A percentile compares a stretch with the other conserved stretches of the same genome.
These are phyloP conservation scores for Sebastes steindachneri DNA, from an alignment of 2,797 vertebrate genomes.

Conservation along the genomic window DNA sequence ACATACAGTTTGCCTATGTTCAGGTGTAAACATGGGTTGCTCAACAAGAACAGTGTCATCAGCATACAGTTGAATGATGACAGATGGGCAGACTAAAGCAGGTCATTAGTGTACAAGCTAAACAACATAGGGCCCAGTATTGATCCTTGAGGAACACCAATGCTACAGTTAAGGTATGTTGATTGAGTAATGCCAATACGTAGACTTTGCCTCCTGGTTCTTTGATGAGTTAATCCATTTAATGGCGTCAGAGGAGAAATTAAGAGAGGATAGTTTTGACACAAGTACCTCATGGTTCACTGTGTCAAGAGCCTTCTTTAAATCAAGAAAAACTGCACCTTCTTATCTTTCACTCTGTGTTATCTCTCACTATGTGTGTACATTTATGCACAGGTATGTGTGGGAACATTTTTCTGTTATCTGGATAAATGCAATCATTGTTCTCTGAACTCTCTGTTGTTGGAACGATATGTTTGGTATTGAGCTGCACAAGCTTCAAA, in stretches of 20 bases:
- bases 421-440: constrained; percentile 16
- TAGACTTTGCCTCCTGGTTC: background rate
- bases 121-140: background rate
- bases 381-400: constrained; percentile 29
- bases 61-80: background rate
- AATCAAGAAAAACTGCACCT: background rate
- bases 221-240: background rate
- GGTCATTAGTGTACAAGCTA: background rate
- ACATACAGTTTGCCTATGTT: background rate
- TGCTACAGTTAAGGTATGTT: background rate
- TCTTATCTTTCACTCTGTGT: constrained; percentile 24
- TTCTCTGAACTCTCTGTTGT: background rate
- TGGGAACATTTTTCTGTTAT: constrained; percentile 42
- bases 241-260: background rate
- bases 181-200: background rate
- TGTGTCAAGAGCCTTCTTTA: background rate
- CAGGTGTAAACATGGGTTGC: background rate
- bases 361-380: constrained; percentile 26
- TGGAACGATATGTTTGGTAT: background rate
- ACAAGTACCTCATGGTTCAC: background rate
- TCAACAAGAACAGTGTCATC: background rate
- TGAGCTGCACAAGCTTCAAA: background rate
- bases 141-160: background rate
- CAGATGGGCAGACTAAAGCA: background rate
- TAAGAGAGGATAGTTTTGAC: background rate